Evolutionary conservation across 2,888 invertebrate genomes (phyloP).

Genomic region (Cryptus armator): DNA sequence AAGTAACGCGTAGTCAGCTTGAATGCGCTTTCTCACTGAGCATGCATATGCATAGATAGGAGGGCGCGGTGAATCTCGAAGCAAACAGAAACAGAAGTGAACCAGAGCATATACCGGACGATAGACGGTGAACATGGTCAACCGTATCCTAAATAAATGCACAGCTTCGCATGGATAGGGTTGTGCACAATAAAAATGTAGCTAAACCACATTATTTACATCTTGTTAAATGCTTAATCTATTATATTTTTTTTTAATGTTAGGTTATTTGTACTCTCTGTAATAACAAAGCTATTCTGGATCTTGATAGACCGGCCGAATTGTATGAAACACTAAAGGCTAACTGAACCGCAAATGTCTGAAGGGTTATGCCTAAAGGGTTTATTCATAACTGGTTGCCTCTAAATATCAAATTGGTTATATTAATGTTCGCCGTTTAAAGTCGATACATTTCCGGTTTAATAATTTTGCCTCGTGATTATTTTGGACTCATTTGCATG

Average conservation of each 20-base stretch:
- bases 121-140: neutral
- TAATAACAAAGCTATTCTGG: neutral
- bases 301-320: neutral
- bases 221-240: too few species aligned
- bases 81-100: conserved; percentile 15
- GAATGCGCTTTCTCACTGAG: conserved; percentile 14
- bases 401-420: neutral
- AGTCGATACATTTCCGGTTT: neutral
- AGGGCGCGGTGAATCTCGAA: conserved; percentile 16
- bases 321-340: too few species aligned
- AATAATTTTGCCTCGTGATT: neutral
- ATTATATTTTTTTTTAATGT: neutral
- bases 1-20: conserved; percentile 14
- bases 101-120: neutral
- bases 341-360: too few species aligned
- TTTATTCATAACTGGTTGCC: neutral
- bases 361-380: neutral
- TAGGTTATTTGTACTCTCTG: neutral
- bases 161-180: neutral
- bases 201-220: too few species aligned
- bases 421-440: neutral
- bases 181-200: neutral
- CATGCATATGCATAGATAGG: conserved; percentile 33
- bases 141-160: neutral
- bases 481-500: neutral